Conservation (phyloP, 2,797 vertebrate species). For the Liasis olivaceus region DNA sequence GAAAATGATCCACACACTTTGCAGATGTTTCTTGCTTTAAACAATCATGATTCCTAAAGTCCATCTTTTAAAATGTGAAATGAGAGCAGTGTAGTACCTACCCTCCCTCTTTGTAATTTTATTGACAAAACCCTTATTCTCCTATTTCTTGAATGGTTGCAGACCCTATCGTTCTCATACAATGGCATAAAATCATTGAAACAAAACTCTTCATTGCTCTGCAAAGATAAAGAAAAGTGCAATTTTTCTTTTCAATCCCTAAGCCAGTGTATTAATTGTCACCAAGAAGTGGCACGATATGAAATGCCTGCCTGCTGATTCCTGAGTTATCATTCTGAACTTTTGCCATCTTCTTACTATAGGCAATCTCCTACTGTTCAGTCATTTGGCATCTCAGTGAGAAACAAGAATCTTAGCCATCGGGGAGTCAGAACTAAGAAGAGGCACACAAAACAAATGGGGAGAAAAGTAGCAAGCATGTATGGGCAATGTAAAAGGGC, state of each 20-base stretch:
- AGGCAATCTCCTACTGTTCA: constrained; percentile 43
- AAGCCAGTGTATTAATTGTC: constrained; percentile 28
- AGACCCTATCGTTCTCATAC: constrained; percentile 29
- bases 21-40: constrained; percentile 26
- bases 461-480: neutral
- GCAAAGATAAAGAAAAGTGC: neutral
- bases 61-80: constrained; percentile 36
- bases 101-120: neutral
- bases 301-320: constrained; percentile 46
- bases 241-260: constrained; percentile 9
- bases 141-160: constrained; percentile 26
- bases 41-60: neutral
- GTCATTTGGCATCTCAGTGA: constrained; percentile 42
- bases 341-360: constrained; percentile 48
- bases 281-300: constrained; percentile 25
- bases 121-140: constrained; percentile 42
- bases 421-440: constrained; percentile 8
- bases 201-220: neutral
- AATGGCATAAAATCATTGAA: constrained; percentile 51
- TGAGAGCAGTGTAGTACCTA: neutral
- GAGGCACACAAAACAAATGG: neutral
- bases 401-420: constrained; percentile 44
- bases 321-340: constrained; percentile 43
- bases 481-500: neutral
- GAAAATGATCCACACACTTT: constrained; percentile 7